Percentiles rank a stretch among this genome's conserved stretches.
Evolutionary conservation across 2,797 vertebrate genomes (phyloP).

Genomic region (Crax fasciolata): DNA sequence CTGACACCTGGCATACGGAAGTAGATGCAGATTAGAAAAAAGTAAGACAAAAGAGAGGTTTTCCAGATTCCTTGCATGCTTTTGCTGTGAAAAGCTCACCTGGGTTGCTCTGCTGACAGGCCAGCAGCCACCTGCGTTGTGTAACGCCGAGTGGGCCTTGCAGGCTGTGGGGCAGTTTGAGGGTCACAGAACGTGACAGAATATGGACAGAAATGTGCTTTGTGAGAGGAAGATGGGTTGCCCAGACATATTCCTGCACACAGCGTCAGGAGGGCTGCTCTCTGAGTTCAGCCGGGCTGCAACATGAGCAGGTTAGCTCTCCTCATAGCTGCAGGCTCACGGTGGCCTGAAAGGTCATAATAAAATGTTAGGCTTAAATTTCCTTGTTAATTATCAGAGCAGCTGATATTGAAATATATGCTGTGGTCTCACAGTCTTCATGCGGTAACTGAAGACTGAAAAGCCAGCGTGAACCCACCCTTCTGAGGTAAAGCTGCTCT

Average conservation of each 20-base stretch:
- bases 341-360: background rate
- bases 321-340: background rate
- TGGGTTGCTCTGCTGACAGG: background rate
- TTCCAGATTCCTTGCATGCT: background rate
- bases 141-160: background rate
- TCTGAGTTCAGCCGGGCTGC: background rate
- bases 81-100: background rate
- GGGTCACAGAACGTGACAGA: background rate
- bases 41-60: background rate
- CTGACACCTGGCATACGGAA: background rate
- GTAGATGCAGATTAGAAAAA: background rate
- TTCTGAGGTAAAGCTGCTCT: background rate
- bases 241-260: background rate
- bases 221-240: background rate
- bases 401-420: background rate
- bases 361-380: background rate
- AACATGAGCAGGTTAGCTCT: background rate
- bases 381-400: background rate
- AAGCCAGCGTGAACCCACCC: background rate
- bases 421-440: background rate
- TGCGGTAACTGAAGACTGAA: background rate
- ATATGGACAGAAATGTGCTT: background rate
- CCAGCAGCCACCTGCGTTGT: background rate
- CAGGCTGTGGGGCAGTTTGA: background rate
- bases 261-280: background rate